Percentiles rank a stretch among this genome's conserved stretches.
Conservation (phyloP, 1,140 invertebrate species). For the Cepaea nemoralis region DNA sequence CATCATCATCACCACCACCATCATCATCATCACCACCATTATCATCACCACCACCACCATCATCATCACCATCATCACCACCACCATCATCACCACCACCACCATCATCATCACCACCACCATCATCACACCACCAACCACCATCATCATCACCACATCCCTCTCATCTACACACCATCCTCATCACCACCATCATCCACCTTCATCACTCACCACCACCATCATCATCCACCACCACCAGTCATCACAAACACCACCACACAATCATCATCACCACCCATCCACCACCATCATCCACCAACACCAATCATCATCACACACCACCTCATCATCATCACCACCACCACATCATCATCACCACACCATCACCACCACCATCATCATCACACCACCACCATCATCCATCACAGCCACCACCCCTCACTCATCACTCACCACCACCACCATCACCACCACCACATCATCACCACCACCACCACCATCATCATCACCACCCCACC, state of each 20-base stretch:
- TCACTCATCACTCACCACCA: too few species aligned
- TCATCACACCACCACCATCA: too few species aligned
- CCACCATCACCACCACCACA: too few species aligned
- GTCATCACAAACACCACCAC: constrained; percentile 13
- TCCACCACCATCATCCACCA: too few species aligned
- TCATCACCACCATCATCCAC: constrained; percentile 12
- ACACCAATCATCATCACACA: too few species aligned
- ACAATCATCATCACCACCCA: too few species aligned
- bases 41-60: constrained; percentile 17
- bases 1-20: constrained; percentile 20
- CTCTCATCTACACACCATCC: neutral
- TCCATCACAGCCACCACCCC: too few species aligned
- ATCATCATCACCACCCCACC: too few species aligned
- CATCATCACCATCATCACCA: constrained; percentile 30
- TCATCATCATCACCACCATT: constrained; percentile 9
- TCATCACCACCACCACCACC: too few species aligned
- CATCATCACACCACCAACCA: constrained; percentile 3
- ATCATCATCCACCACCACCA: constrained; percentile 12
- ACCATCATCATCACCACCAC: constrained; percentile 28
- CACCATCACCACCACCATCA: too few species aligned
- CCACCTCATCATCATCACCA: too few species aligned
- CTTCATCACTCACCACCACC: constrained; percentile 20
- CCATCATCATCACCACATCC: constrained; percentile 27
- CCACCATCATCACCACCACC: constrained; percentile 32
- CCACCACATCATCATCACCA: too few species aligned